Base-by-base conservation (phyloP, 1,140 invertebrate genomes). In the Rhagoletis zephyria region DNA sequence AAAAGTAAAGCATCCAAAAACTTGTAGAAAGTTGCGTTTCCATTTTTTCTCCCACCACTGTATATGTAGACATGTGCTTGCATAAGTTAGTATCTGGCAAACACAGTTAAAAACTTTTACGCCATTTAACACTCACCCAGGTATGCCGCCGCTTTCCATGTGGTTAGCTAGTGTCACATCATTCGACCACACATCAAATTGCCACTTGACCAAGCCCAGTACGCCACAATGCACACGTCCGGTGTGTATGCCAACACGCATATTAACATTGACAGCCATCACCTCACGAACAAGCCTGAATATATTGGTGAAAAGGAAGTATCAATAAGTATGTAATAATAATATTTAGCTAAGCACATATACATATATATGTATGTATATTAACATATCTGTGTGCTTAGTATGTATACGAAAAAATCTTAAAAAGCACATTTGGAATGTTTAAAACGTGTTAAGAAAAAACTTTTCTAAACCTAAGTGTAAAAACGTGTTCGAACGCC, bases 111-210 rank as follows among this genome's bases (percentile, higher is more conserved):
- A 40, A 14, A 42, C 10, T 59, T 59, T 19, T 60, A 9, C 40
- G 19, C n/a, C 51, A 10, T 86, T 61, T 19, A 86, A 77, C 60
- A 93, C 94, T 95, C 94, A 97, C 96, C 98, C 98, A 12, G 98
- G 97, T 87, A 97, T 95, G 42, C 98, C 98, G 0, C 97, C 97
- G 90, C 97, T 97, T 93, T 99, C 98, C 98, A 99, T 99, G 92
- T 98, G 96, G 94, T 99, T 99, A 59, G 98, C 98, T 42, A 98
- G 93, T 1, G 97, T 98, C 88, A 99, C 98, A 93, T 99, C 98
- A 92, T 99, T 98, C 89, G 97, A 98, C 97, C 97, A 99, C 14
- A 99, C 93, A 97, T 97, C 96, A 96, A 98, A 93, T 97, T 98
- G 94, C 94, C 94, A 95, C 93, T 95, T 95, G 89, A 94, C 94